phyloP scores from a whole-genome alignment of 2,888 invertebrate species.

The Sisyra terminalis region DNA sequence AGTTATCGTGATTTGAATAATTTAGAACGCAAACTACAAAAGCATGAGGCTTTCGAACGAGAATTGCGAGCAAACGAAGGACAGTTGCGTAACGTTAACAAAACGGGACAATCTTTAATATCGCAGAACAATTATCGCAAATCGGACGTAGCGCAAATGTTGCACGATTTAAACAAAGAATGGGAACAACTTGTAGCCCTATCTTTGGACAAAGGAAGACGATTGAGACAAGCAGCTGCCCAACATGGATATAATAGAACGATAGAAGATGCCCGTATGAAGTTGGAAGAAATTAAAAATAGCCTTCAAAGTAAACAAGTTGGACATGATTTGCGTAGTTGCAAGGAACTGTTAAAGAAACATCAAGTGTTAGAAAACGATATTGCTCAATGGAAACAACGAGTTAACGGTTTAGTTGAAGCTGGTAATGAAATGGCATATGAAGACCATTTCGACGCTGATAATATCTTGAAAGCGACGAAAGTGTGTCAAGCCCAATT shows the following conservation, averaged over 20 bases:
- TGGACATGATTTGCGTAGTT: conserved; percentile 79
- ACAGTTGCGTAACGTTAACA: conserved; percentile 71
- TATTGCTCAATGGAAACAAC: conserved; percentile 64
- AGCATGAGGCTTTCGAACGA: conserved; percentile 92
- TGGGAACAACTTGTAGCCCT: conserved; percentile 61
- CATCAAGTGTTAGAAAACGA: conserved; percentile 83
- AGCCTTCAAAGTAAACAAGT: conserved; percentile 66
- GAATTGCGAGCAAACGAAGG: conserved; percentile 91
- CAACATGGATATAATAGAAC: conserved; percentile 65
- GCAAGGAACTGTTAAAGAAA: conserved; percentile 77
- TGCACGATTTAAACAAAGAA: conserved; percentile 52
- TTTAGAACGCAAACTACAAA: conserved; percentile 80
- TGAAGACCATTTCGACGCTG: conserved; percentile 89
- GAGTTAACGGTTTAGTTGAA: conserved; percentile 58
- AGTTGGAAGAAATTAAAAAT: conserved; percentile 70
- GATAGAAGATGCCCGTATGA: conserved; percentile 77
- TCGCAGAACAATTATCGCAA: conserved; percentile 53
- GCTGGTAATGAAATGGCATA: conserved; percentile 82
- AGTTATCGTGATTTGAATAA: conserved; percentile 83
- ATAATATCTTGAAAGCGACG: conserved; percentile 64
- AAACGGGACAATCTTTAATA: conserved; percentile 55
- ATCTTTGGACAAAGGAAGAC: conserved; percentile 46
- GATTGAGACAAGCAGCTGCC: conserved; percentile 76
- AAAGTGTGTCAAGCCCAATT: conserved; percentile 54
- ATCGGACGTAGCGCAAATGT: conserved; percentile 47